These are phyloP conservation scores for Alitta virens DNA, from an alignment of 2,888 invertebrate genomes.

Conservation along the genomic window DNA sequence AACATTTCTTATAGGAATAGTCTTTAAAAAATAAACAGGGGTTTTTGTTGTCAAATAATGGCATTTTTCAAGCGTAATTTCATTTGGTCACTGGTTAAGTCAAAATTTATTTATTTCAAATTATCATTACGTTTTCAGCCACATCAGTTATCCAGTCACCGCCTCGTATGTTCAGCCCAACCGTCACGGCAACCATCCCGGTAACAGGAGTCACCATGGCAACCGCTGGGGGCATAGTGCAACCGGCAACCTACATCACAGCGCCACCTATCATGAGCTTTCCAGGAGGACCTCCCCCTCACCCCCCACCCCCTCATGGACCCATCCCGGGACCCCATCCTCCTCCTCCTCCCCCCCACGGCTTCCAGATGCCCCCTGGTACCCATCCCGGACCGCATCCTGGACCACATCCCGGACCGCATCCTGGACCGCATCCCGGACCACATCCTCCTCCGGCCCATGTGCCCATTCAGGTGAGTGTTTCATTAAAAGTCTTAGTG, in stretches of 20 bases:
- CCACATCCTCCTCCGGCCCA: not conserved
- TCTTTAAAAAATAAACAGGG: too few species aligned
- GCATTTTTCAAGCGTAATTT: too few species aligned
- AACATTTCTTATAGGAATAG: too few species aligned
- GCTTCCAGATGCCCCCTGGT: constrained; percentile 12
- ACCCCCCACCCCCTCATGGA: constrained; percentile 1
- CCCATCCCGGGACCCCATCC: not conserved
- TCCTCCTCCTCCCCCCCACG: constrained; percentile 6
- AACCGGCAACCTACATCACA: not conserved
- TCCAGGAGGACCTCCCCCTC: constrained; percentile 1
- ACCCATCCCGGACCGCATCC: not conserved
- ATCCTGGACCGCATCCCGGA: too few species aligned
- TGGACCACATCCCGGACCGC: not conserved
- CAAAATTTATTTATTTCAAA: too few species aligned
- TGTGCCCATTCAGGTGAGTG: not conserved
- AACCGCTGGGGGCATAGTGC: constrained; percentile 1
- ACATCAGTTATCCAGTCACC: not conserved
- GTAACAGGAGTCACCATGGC: constrained; percentile 9
- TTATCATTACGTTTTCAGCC: not conserved
- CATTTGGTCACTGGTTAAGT: too few species aligned
- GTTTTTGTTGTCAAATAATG: too few species aligned
- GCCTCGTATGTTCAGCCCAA: constrained; percentile 7
- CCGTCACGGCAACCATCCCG: constrained; percentile 5
- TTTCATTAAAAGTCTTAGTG: not conserved
- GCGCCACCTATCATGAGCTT: constrained; percentile 8